These are phyloP conservation scores for Acanthiza pusilla DNA, from an alignment of 2,797 vertebrate genomes.

Conservation along the genomic window DNA sequence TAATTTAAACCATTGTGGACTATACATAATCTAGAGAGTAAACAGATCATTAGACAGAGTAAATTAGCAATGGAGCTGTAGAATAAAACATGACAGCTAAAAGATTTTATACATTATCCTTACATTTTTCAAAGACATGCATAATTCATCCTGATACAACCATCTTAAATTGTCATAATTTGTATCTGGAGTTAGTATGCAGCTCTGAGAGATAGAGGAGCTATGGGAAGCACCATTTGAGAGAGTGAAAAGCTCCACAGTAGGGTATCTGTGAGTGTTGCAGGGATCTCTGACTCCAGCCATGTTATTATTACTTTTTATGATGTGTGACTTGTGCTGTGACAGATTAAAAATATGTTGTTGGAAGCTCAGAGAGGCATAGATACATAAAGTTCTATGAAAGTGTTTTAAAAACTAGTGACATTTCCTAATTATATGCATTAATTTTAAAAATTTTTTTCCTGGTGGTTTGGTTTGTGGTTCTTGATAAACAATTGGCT, in stretches of 20 bases:
- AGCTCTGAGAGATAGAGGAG: not conserved
- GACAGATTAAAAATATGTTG: not conserved
- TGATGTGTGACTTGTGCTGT: slow-evolving; percentile 20
- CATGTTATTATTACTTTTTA: slow-evolving; percentile 13
- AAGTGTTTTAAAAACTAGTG: not conserved
- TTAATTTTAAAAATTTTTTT: not conserved
- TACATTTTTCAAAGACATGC: not conserved
- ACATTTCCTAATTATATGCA: not conserved
- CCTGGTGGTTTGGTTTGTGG: not conserved
- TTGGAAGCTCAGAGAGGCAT: not conserved
- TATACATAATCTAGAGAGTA: not conserved
- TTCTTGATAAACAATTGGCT: slow-evolving; percentile 7
- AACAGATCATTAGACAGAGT: slow-evolving; percentile 35
- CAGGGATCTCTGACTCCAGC: not conserved
- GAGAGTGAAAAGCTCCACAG: not conserved
- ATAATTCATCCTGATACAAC: not conserved
- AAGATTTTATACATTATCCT: slow-evolving; percentile 1
- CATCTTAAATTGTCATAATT: not conserved
- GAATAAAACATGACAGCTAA: not conserved
- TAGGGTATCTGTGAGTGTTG: not conserved
- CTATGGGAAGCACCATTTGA: not conserved
- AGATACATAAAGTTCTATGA: not conserved
- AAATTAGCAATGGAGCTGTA: slow-evolving; percentile 20
- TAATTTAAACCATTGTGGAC: slow-evolving; percentile 21
- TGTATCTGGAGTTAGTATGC: not conserved